Evolutionary conservation across 1,140 invertebrate genomes (phyloP).

Genomic region (Zaprionus kolodkinae): DNA sequence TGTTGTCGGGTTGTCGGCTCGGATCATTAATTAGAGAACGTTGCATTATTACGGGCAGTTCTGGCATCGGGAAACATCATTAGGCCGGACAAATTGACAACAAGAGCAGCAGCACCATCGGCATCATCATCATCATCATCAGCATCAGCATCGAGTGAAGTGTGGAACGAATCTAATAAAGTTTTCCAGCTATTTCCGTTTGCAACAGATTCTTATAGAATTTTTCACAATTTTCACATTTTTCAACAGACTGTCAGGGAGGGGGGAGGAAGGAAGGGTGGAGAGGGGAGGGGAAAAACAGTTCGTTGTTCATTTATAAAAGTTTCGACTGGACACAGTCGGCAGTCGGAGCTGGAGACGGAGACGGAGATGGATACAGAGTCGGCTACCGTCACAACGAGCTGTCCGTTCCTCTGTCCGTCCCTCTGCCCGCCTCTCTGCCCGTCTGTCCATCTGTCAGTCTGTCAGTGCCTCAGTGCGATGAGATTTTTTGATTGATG

Average conservation of each 20-base stretch:
- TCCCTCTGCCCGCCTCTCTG: neutral
- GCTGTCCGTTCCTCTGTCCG: neutral
- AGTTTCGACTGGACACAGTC: constrained; percentile 33
- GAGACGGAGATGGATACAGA: neutral
- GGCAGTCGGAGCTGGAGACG: neutral
- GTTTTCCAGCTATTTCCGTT: constrained; percentile 56
- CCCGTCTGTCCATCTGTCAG: constrained; percentile 21
- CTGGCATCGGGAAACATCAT: constrained; percentile 47
- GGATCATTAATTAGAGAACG: constrained; percentile 65
- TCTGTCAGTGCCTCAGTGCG: constrained; percentile 47
- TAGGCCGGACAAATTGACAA: constrained; percentile 73
- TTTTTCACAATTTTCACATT: constrained; percentile 69
- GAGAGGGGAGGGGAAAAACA: constrained; percentile 5
- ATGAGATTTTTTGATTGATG: constrained; percentile 76
- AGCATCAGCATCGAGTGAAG: constrained; percentile 13
- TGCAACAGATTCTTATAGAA: constrained; percentile 50
- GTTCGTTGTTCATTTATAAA: constrained; percentile 51
- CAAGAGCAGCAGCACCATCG: constrained; percentile 13
- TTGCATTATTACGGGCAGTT: constrained; percentile 23
- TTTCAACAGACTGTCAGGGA: constrained; percentile 40
- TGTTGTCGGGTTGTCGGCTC: constrained; percentile 16
- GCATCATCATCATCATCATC: neutral
- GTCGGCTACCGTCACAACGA: constrained; percentile 10
- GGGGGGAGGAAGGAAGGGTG: no score
- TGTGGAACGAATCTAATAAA: constrained; percentile 64